Evolutionary conservation across 2,888 invertebrate genomes (phyloP), one percentile per base, ranked within the genome.

Genomic region (Pseudococcus jackbeardsleyi): DNA sequence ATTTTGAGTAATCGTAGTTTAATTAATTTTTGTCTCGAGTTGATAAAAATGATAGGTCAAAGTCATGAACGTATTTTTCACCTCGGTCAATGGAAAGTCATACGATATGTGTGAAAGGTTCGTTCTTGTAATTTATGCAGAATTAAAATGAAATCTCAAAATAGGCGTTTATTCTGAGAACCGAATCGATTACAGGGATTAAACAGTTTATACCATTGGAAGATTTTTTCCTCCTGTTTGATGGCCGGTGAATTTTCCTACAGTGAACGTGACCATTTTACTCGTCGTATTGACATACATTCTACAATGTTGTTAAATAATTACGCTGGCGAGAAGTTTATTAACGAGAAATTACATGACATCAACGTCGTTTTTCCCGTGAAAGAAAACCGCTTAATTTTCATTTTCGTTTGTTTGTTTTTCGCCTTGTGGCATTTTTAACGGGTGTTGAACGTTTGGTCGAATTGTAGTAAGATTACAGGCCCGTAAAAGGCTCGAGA

Each of bases 11-110:
- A 72, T 72, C 33, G 72, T 33, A 33, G 33, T 33, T 42, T 82
- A 46, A 82, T 82, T 82, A 46, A 42, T 82, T 82, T 82, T 46
- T 82, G 79, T 82, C 79, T 82, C 79, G 79, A 2, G 22, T n/a
- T 46, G 79, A 82, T 82, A 82, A 82, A 82, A 82, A 82, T 46
- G 79, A 82, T 82, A 19, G 79, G 42, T 82, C 79, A 82, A 82
- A 82, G 79, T 82, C 79, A 39, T 77, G 46, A 19, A 82, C 17
- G 0, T 39, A 33, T 42, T 7, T 46, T 46, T 82, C 79, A 82
- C 46, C 79, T 82, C 33, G 79, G 79, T 82, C 72, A 33, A 33
- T 72, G 39, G 33, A 72, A 72, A 72, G 72, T 72, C 72, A 72
- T 72, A 39, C 33, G 72, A 72, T 72, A 33, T 33, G 72, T 72